phyloP scores from a whole-genome alignment of 1,140 invertebrate genomes.

The Ruditapes philippinarum region DNA sequence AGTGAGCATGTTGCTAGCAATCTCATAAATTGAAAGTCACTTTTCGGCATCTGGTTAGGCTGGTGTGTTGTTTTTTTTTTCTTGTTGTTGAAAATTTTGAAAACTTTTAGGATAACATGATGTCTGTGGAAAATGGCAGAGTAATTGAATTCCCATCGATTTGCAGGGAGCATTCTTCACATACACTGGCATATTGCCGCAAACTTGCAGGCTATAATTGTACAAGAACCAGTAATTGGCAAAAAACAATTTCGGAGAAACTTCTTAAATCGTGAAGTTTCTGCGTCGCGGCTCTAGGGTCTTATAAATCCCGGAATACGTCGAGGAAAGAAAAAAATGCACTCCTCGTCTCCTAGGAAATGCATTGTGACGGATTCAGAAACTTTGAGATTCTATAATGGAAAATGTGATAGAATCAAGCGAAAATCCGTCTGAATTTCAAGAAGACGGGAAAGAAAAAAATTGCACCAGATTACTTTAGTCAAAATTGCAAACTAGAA shows the following conservation, averaged over 20 bases:
- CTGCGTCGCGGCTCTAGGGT: not conserved
- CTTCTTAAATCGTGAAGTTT: not conserved
- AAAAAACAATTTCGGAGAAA: slow-evolving; percentile 10
- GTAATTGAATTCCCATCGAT: slow-evolving; percentile 58
- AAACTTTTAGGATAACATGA: not conserved
- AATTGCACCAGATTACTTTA: too few species aligned
- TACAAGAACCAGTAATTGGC: slow-evolving; percentile 29
- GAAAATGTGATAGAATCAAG: too few species aligned
- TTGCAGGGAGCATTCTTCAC: slow-evolving; percentile 13
- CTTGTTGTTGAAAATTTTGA: slow-evolving; percentile 7
- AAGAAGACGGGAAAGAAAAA: too few species aligned
- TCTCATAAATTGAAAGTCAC: slow-evolving; percentile 10
- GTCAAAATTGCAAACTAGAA: too few species aligned
- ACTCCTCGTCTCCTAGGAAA: too few species aligned
- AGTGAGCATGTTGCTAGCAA: too few species aligned
- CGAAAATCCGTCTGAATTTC: too few species aligned
- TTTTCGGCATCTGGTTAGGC: slow-evolving; percentile 3
- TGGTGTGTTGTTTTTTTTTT: too few species aligned
- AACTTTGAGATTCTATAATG: too few species aligned
- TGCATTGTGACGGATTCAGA: too few species aligned
- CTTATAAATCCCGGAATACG: not conserved
- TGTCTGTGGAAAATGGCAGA: not conserved
- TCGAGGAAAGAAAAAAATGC: not conserved
- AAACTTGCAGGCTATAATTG: slow-evolving; percentile 12
- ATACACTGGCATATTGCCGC: slow-evolving; percentile 5